phyloP scores from a whole-genome alignment of 2,888 invertebrate species.

The Ormia ochracea region DNA sequence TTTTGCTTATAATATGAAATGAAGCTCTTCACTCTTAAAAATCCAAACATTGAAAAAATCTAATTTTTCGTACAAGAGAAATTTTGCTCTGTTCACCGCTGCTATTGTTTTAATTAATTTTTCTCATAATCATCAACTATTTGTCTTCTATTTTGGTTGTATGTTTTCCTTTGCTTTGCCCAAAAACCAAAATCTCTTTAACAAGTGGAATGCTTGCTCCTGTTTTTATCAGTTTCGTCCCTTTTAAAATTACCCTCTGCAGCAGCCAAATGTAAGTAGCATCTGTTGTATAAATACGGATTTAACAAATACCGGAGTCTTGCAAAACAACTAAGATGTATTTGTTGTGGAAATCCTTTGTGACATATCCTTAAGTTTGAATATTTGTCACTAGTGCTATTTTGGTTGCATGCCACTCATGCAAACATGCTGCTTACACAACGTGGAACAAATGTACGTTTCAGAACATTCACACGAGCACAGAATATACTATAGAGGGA shows the following conservation, averaged over 20 bases:
- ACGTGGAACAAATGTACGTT: neutral
- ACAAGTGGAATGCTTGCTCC: slow-evolving; percentile 21
- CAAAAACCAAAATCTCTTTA: slow-evolving; percentile 31
- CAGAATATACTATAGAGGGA: neutral
- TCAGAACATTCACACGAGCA: slow-evolving; percentile 10
- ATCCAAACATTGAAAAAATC: too few relatives aligned
- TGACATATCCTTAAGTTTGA: slow-evolving; percentile 63
- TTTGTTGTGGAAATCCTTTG: slow-evolving; percentile 62
- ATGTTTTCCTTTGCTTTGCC: neutral
- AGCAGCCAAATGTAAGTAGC: slow-evolving; percentile 38
- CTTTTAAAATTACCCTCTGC: neutral
- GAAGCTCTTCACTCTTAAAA: too few relatives aligned
- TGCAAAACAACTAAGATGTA: slow-evolving; percentile 57
- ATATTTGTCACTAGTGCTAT: slow-evolving; percentile 60
- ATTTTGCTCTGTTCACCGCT: too few relatives aligned
- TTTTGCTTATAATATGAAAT: too few relatives aligned
- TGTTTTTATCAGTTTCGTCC: neutral
- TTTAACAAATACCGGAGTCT: slow-evolving; percentile 55
- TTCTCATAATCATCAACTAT: slow-evolving; percentile 4
- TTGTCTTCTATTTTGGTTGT: neutral
- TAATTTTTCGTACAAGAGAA: too few relatives aligned
- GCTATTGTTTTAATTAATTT: neutral
- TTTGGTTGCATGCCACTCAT: slow-evolving; percentile 47
- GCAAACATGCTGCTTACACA: slow-evolving; percentile 7
- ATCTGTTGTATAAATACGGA: slow-evolving; percentile 57